Conservation (phyloP, 2,113 vertebrate species). For the Lontra canadensis region DNA sequence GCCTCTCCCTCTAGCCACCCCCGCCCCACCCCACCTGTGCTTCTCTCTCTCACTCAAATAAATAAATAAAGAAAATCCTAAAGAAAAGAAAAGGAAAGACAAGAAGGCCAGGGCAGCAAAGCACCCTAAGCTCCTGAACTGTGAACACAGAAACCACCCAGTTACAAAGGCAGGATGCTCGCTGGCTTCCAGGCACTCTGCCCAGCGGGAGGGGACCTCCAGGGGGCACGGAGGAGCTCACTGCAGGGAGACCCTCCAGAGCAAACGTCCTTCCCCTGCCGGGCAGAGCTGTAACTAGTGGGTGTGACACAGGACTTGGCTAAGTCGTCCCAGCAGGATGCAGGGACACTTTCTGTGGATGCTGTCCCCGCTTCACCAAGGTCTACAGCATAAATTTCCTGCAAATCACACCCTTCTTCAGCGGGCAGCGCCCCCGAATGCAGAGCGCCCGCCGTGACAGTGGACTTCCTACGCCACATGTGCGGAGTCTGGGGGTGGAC, state of each 20-base stretch:
- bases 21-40: not conserved
- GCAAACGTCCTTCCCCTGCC: conserved; percentile 76
- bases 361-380: conserved; percentile 85
- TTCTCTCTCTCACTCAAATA: not conserved
- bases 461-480: conserved; percentile 91
- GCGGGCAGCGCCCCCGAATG: conserved; percentile 91
- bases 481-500: conserved; percentile 92
- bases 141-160: not conserved
- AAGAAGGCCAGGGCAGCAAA: not conserved
- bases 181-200: not conserved
- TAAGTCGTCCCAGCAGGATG: conserved; percentile 1
- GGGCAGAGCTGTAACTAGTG: conserved; percentile 81
- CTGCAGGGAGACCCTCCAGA: conserved; percentile 69
- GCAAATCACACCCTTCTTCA: conserved; percentile 80
- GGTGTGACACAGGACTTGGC: conserved; percentile 81
- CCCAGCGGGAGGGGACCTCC: not conserved
- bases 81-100: not conserved
- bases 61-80: not conserved
- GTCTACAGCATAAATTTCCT: conserved; percentile 82
- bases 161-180: not conserved
- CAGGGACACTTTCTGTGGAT: conserved; percentile 76
- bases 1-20: not conserved
- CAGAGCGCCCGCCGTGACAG: conserved; percentile 86
- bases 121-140: not conserved
- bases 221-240: conserved; percentile 44